Conservation (phyloP, 2,113 vertebrate genomes). For the Oceanites oceanicus region DNA sequence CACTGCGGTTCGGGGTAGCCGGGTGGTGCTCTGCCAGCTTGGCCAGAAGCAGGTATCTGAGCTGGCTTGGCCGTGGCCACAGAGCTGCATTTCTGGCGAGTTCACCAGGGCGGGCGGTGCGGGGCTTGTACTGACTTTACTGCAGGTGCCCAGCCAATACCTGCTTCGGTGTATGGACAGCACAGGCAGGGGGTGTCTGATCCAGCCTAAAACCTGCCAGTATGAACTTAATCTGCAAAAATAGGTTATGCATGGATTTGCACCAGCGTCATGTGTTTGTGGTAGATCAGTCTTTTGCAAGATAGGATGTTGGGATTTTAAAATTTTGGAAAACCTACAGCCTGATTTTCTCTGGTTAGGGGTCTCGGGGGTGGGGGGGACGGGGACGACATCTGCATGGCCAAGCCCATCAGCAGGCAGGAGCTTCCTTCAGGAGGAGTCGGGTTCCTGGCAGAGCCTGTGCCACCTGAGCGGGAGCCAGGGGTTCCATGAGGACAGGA, state of each 20-base stretch:
- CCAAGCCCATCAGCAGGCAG: not conserved
- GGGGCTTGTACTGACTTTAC: not conserved
- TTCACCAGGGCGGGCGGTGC: fast-evolving
- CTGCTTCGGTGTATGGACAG: not conserved
- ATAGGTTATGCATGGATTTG: not conserved
- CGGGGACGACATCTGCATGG: not conserved
- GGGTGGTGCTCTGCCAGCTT: not conserved
- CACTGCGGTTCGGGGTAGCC: fast-evolving
- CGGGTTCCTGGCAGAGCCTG: not conserved
- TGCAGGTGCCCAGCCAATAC: not conserved
- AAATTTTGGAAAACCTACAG: not conserved
- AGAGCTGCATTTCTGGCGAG: not conserved
- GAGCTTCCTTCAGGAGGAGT: not conserved
- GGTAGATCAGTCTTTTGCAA: not conserved
- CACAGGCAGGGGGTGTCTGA: not conserved
- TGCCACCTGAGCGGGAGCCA: not conserved
- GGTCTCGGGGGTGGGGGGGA: too few species aligned
- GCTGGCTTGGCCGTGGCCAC: not conserved
- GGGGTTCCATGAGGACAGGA: not conserved
- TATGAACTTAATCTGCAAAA: not conserved
- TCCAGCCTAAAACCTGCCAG: not conserved
- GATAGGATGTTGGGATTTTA: not conserved
- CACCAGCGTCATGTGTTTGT: not conserved
- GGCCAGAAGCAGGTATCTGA: fast-evolving
- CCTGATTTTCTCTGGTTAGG: not conserved